A percentile compares a stretch with the other conserved stretches of the same genome.
Evolutionary conservation across 2,797 vertebrate genomes (phyloP).

Genomic region (Schizopygopsis pylzovi): DNA sequence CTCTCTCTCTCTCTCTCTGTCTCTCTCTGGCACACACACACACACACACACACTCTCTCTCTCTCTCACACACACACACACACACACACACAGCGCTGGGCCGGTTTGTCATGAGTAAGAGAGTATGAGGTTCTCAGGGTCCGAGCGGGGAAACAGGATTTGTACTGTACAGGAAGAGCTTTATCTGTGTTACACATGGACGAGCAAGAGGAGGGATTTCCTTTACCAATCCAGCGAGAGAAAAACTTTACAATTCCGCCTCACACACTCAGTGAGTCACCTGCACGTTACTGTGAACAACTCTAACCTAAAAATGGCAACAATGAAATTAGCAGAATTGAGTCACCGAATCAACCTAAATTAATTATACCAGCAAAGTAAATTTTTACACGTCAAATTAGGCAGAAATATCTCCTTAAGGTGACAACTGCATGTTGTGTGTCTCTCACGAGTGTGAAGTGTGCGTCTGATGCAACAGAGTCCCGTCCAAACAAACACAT

Average conservation of each 20-base stretch:
- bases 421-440: no score
- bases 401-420: neutral
- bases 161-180: slow-evolving; percentile 98
- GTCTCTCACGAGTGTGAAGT: neutral
- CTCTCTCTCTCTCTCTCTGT: no score
- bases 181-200: slow-evolving; percentile 97
- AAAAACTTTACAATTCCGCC: slow-evolving; percentile 68
- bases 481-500: slow-evolving; percentile 56
- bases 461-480: slow-evolving; percentile 12
- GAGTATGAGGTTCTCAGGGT: slow-evolving; percentile 84
- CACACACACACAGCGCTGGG: neutral
- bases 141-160: slow-evolving; percentile 93
- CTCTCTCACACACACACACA: neutral
- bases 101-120: slow-evolving; percentile 56
- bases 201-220: slow-evolving; percentile 97
- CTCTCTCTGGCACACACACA: no score
- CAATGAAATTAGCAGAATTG: slow-evolving; percentile 25
- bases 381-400: neutral
- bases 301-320: slow-evolving; percentile 65
- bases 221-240: slow-evolving; percentile 85
- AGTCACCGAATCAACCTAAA: neutral
- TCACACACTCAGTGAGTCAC: slow-evolving; percentile 78
- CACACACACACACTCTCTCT: no score
- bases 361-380: neutral
- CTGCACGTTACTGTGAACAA: slow-evolving; percentile 71